A percentile compares a stretch with the other conserved stretches of the same genome.
Evolutionary conservation across 2,888 invertebrate species (phyloP).

Genomic region (Oligia fasciuncula): DNA sequence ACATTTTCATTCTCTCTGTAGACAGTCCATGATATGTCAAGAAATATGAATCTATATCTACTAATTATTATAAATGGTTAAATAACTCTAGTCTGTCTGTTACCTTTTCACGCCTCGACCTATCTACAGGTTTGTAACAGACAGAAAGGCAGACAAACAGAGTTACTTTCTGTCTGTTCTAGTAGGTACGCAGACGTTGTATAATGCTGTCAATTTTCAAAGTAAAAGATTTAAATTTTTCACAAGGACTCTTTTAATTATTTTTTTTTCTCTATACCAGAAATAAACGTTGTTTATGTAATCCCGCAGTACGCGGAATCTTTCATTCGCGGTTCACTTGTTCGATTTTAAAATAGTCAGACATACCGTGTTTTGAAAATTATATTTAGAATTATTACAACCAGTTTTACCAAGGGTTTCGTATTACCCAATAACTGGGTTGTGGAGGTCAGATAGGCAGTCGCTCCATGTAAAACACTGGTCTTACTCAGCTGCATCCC

Average conservation of each 20-base stretch:
- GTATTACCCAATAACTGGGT: too few relatives aligned
- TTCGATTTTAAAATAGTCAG: constrained; percentile 3
- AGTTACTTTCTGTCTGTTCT: background rate
- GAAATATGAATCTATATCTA: background rate
- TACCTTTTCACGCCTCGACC: background rate
- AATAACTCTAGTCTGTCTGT: background rate
- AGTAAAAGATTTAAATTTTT: background rate
- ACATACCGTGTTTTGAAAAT: constrained; percentile 1
- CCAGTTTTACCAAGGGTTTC: too few relatives aligned
- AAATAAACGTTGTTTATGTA: background rate
- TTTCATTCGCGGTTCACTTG: constrained; percentile 6
- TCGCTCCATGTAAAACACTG: too few relatives aligned
- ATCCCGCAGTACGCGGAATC: background rate
- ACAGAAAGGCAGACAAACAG: background rate
- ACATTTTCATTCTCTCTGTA: constrained; percentile 3
- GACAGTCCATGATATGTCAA: too few relatives aligned
- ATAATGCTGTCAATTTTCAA: background rate
- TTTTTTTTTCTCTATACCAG: background rate
- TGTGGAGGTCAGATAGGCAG: too few relatives aligned
- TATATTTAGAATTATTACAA: constrained; percentile 9
- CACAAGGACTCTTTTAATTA: background rate
- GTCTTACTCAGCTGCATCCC: too few relatives aligned
- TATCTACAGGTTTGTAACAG: background rate
- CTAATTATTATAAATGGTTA: background rate
- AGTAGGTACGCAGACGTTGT: background rate